A percentile compares a stretch with the other conserved stretches of the same genome.
Conservation (phyloP, 92 coral and sea anemone species). For the Umimayanthus chanpuru region DNA sequence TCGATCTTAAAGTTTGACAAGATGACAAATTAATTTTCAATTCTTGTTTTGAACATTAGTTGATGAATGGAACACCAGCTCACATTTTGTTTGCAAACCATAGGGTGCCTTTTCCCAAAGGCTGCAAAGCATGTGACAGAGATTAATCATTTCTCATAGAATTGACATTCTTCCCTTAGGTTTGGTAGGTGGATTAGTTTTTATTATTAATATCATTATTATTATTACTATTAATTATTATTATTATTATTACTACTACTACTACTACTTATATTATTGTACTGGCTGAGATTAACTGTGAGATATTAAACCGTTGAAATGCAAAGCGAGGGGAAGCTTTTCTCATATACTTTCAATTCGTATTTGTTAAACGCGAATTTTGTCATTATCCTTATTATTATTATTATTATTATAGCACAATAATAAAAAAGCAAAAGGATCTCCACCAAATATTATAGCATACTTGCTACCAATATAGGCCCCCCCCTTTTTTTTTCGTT, state of each 20-base stretch:
- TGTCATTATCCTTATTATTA: background rate
- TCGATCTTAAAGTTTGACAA: conserved; percentile 18
- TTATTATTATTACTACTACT: background rate
- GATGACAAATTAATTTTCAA: conserved; percentile 41
- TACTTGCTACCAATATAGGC: background rate
- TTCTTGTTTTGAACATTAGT: conserved; percentile 14
- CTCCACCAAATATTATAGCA: too few relatives aligned
- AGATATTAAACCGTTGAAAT: background rate
- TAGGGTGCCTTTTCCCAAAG: conserved; percentile 35
- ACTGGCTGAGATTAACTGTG: background rate
- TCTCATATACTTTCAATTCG: background rate
- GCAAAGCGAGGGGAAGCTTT: background rate
- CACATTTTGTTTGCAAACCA: conserved; percentile 18
- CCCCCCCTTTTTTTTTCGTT: background rate
- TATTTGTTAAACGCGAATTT: background rate
- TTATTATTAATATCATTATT: too few relatives aligned
- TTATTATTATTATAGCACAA: too few relatives aligned
- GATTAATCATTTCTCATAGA: conserved; percentile 28
- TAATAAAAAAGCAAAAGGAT: too few relatives aligned
- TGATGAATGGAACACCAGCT: conserved; percentile 42
- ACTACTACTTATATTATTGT: background rate
- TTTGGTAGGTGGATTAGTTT: background rate
- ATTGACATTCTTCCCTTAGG: conserved; percentile 9
- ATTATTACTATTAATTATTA: background rate
- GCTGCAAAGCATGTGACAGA: conserved; percentile 29